phyloP scores from a whole-genome alignment of 2,888 invertebrate species.

The Aphodius granarius region DNA sequence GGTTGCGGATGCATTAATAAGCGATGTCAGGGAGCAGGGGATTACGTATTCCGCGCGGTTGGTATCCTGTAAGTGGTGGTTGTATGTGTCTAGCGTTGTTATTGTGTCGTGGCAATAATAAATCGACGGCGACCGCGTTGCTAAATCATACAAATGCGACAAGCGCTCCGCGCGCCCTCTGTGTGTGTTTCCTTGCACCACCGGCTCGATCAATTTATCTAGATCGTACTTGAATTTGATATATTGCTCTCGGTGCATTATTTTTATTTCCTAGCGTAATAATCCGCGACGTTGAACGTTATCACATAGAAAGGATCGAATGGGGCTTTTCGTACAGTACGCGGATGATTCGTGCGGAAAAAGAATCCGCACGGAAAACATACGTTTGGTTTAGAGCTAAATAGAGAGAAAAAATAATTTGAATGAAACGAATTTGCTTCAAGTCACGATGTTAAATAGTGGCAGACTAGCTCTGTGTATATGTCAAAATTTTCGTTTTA shows the following conservation, averaged over 20 bases:
- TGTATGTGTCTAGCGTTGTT: slow-evolving; percentile 1
- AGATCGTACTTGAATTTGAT: background rate
- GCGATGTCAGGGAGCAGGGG: background rate
- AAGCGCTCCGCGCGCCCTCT: background rate
- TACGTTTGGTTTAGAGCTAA: no score
- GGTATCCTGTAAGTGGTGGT: background rate
- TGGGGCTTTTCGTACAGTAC: no score
- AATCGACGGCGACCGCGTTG: background rate
- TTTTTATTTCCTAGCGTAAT: background rate
- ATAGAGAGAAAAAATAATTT: no score
- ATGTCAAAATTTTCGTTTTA: no score
- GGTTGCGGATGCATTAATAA: background rate
- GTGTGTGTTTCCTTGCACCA: background rate
- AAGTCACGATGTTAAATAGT: no score
- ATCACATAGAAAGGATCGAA: background rate
- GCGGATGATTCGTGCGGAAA: no score
- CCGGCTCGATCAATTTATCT: background rate
- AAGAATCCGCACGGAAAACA: no score
- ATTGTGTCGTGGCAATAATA: background rate
- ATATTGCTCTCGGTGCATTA: background rate
- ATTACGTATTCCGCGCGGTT: slow-evolving; percentile 5
- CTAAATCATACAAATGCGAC: background rate
- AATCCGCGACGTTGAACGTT: background rate
- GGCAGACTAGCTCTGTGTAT: no score
- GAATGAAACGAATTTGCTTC: no score